phyloP scores from a whole-genome alignment of 2,113 vertebrate genomes.

The Triplophysa dalaica region DNA sequence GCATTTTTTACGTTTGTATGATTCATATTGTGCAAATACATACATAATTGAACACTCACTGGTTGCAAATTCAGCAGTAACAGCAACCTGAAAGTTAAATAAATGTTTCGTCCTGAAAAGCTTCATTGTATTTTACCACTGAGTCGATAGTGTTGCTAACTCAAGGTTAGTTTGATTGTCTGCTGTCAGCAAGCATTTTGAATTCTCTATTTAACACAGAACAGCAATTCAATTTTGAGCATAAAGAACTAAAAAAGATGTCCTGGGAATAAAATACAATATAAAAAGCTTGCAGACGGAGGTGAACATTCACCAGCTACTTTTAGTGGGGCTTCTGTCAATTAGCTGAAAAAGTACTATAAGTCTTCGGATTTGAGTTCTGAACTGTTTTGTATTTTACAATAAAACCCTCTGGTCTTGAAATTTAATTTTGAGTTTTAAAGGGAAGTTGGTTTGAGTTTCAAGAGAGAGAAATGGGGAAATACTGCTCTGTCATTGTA shows the following conservation, averaged over 20 bases:
- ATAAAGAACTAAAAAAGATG: not conserved
- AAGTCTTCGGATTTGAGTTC: not conserved
- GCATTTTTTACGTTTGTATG: too few relatives aligned
- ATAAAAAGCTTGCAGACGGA: not conserved
- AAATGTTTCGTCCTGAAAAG: too few relatives aligned
- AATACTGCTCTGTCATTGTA: not conserved
- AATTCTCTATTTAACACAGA: not conserved
- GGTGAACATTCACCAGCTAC: not conserved
- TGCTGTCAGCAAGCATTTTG: not conserved
- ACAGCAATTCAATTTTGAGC: not conserved
- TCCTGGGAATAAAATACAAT: not conserved
- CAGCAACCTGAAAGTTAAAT: too few relatives aligned
- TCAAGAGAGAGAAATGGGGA: too few relatives aligned
- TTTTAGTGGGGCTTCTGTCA: not conserved
- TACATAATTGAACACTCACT: too few relatives aligned
- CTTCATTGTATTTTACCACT: too few relatives aligned
- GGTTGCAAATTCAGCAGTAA: too few relatives aligned
- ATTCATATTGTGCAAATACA: too few relatives aligned
- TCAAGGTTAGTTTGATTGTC: too few relatives aligned
- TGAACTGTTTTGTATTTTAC: conserved; percentile 6
- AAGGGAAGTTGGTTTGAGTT: not conserved
- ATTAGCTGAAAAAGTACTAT: conserved; percentile 7
- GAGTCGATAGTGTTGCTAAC: too few relatives aligned
- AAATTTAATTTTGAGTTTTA: conserved; percentile 8
- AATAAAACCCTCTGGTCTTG: conserved; percentile 14